Evolutionary conservation across 2,888 invertebrate genomes (phyloP), one percentile per base, ranked within the genome.

Genomic region (Galerucella calmariensis): DNA sequence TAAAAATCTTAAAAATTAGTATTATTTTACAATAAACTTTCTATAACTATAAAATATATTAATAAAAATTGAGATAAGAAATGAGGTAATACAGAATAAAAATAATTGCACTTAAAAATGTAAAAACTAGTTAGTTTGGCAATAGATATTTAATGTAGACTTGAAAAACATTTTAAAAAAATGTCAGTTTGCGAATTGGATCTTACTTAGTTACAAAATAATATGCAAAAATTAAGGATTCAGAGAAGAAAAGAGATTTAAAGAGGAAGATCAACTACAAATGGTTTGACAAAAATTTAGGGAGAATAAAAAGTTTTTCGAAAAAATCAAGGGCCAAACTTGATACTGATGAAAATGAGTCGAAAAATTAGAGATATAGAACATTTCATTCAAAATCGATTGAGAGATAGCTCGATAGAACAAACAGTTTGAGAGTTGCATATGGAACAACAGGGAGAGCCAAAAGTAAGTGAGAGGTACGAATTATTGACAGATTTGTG

Each of bases 31-130:
- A 75, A 75, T 75, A 77, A 77, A 78, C 79, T 75, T 79, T 78
- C 78, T 35, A 11, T 79, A 79, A 76, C 76, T 77, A 78, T 76
- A 68, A 75, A 81, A 79, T 77, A 80, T 76, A 77, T 77, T 79
- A 77, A 77, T 75, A 69, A 74, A 80, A 82, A 82, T 80, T 81
- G 81, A 84, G 82, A 83, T 82, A 83, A 84, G 83, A 84, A 82
- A 85, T 86, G 86, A 86, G 86, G 86, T 87, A 86, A 85, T 84
- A 85, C 83, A 84, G 83, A 83, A 81, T 81, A 82, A 83, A 41
- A 85, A 84, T 46, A 84, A 86, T 86, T 86, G 86, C 86, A 86
- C 86, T 87, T 86, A n/a, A n/a, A 85, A 82, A 81, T 79, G 80
- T 73, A 81, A 79, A 79, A 83, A 81, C 79, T 82, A 83, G 82